Evolutionary conservation across 2,888 invertebrate species (phyloP).

Genomic region (Altica lythri): DNA sequence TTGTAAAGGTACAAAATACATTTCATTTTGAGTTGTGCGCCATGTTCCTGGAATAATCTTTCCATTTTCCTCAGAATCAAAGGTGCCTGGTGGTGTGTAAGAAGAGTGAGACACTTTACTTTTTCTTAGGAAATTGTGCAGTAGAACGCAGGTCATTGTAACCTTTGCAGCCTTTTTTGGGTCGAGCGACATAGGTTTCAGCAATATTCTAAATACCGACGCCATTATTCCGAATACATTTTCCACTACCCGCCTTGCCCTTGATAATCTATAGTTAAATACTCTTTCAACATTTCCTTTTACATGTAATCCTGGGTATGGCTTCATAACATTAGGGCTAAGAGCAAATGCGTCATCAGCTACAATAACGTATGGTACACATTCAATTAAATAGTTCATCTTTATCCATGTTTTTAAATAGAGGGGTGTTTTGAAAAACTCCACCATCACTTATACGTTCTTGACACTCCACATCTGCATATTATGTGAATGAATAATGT

Average conservation of each 20-base stretch:
- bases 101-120: conserved; percentile 10
- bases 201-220: conserved; percentile 30
- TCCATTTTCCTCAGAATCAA: conserved; percentile 25
- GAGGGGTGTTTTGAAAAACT: too few species aligned
- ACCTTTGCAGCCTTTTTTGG: conserved; percentile 23
- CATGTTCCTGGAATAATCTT: conserved; percentile 18
- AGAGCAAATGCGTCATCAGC: conserved; percentile 46
- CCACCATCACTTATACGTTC: too few species aligned
- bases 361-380: conserved; percentile 23
- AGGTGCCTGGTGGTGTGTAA: conserved; percentile 17
- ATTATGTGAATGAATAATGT: too few species aligned
- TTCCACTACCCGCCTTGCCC: conserved; percentile 30
- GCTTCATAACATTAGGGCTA: conserved; percentile 27
- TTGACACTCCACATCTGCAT: too few species aligned
- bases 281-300: conserved; percentile 24
- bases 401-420: too few species aligned
- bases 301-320: conserved; percentile 27
- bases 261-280: conserved; percentile 33
- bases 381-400: too few species aligned
- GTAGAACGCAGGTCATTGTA: conserved; percentile 12
- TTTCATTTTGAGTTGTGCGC: conserved; percentile 15
- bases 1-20: conserved; percentile 15
- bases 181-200: conserved; percentile 28
- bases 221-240: conserved; percentile 34
- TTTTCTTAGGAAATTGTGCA: conserved; percentile 26